phyloP scores from a whole-genome alignment of 2,113 vertebrate species.

The Mus pahari region DNA sequence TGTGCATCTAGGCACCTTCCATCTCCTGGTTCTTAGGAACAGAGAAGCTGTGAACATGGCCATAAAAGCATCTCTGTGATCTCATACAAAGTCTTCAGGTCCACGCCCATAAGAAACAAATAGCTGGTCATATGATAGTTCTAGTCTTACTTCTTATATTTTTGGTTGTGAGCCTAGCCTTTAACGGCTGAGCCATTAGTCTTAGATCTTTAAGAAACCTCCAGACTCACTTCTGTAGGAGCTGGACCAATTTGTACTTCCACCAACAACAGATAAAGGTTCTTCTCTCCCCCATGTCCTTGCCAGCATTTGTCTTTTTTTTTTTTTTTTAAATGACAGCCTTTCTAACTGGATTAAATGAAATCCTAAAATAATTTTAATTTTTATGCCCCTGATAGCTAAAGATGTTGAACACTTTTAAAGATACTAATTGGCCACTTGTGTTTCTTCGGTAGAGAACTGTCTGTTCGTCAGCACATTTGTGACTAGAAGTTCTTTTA shows the following conservation, averaged over 20 bases:
- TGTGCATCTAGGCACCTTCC: neutral
- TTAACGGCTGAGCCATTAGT: neutral
- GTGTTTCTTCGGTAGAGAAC: neutral
- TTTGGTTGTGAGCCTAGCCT: too few species aligned
- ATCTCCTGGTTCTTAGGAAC: neutral
- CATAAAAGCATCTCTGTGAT: too few species aligned
- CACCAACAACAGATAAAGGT: neutral
- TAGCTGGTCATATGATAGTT: neutral
- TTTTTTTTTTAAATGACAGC: neutral
- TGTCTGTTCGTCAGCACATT: neutral
- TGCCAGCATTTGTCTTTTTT: neutral
- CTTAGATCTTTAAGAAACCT: neutral
- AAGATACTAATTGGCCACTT: neutral
- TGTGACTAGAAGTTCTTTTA: neutral
- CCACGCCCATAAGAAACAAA: too few species aligned
- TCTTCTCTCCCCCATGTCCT: neutral
- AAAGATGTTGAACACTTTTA: neutral
- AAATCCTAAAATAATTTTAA: neutral
- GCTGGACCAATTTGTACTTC: neutral
- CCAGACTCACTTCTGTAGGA: neutral
- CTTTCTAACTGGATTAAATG: neutral
- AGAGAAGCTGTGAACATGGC: too few species aligned
- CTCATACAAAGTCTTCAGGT: neutral
- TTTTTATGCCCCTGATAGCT: neutral
- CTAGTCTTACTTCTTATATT: neutral